Evolutionary conservation across 2,888 invertebrate species (phyloP).

Genomic region (Nephrotoma guestfalica): DNA sequence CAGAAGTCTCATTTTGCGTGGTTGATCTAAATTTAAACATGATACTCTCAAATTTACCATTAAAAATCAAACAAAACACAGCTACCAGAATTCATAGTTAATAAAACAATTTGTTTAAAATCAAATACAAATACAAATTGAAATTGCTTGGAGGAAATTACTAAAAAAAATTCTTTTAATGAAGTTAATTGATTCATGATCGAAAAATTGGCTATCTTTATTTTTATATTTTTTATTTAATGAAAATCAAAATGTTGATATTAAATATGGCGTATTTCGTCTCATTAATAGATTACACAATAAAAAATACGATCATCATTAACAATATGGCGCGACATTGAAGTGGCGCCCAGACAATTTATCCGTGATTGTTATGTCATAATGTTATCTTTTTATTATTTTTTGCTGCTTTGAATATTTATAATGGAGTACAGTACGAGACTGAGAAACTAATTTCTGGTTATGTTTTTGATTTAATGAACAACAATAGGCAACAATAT

Average conservation of each 20-base stretch:
- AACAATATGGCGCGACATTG: constrained; percentile 2
- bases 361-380: not conserved
- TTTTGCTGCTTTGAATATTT: not conserved
- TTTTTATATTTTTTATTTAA: not conserved
- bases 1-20: constrained; percentile 3
- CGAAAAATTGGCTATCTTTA: not conserved
- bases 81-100: not conserved
- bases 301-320: not conserved
- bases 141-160: not conserved
- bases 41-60: not conserved
- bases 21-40: constrained; percentile 5
- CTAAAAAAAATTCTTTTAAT: no score
- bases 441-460: not conserved
- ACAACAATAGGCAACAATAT: not conserved
- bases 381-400: not conserved
- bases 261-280: not conserved
- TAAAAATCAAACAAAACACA: not conserved
- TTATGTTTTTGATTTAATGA: not conserved
- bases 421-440: not conserved
- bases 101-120: not conserved
- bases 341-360: constrained; percentile 5
- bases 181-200: not conserved
- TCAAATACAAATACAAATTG: not conserved
- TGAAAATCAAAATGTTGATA: not conserved
- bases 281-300: not conserved